A percentile compares a stretch with the other conserved stretches of the same genome.
phyloP scores from a whole-genome alignment of 2,888 invertebrate species.

The Melanophora roralis region DNA sequence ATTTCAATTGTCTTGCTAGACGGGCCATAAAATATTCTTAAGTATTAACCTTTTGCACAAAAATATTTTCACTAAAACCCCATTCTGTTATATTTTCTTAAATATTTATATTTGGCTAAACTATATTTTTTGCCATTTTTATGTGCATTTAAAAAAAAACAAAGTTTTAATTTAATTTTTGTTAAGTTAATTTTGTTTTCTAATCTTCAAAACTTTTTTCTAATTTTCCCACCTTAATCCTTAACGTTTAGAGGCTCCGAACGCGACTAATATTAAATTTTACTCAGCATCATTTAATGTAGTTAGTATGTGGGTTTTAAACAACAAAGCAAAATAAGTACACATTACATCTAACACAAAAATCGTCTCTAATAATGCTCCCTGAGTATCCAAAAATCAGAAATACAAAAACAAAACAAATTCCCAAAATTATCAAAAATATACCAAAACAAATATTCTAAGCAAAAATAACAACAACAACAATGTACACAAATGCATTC shows the following conservation, averaged over 20 bases:
- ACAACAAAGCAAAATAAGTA: slow-evolving; percentile 1
- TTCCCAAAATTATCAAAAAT: slow-evolving; percentile 57
- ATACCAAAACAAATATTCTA: slow-evolving; percentile 44
- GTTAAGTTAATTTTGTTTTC: neutral
- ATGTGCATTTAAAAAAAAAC: too few relatives aligned
- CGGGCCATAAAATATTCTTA: neutral
- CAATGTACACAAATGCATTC: slow-evolving; percentile 22
- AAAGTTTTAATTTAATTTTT: slow-evolving; percentile 11
- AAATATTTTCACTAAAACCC: too few relatives aligned
- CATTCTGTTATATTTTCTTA: too few relatives aligned
- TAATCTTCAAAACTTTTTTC: neutral
- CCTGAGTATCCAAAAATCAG: slow-evolving; percentile 64
- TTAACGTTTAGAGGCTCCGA: slow-evolving; percentile 71
- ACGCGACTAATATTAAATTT: slow-evolving; percentile 71
- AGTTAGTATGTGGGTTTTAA: slow-evolving; percentile 64
- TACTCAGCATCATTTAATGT: slow-evolving; percentile 69
- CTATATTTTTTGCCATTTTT: too few relatives aligned
- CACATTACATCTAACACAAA: slow-evolving; percentile 11
- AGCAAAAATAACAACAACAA: slow-evolving; percentile 40
- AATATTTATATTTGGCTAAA: too few relatives aligned
- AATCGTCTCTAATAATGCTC: slow-evolving; percentile 47
- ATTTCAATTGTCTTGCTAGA: neutral
- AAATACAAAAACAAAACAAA: slow-evolving; percentile 67
- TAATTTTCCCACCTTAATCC: slow-evolving; percentile 50
- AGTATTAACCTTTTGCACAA: too few relatives aligned